Evolutionary conservation across 1,140 invertebrate genomes (phyloP).

Genomic region (Panulirus ornatus): DNA sequence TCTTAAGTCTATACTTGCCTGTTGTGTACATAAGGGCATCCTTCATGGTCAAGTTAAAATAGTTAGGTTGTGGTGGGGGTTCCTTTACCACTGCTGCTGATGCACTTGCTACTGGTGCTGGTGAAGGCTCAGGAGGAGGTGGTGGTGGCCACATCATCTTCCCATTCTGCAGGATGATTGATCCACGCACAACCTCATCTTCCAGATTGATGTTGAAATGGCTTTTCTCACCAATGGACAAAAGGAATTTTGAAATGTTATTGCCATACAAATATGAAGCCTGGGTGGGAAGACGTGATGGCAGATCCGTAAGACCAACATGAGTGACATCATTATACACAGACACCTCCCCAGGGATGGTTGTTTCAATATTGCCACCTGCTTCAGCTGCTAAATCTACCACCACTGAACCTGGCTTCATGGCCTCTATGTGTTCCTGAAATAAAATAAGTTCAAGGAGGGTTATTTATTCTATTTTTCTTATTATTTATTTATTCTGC

Average conservation of each 20-base stretch:
- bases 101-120: conserved; percentile 78
- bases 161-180: conserved; percentile 88
- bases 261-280: conserved; percentile 92
- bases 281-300: conserved; percentile 90
- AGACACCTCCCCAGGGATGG: conserved; percentile 87
- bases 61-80: conserved; percentile 79
- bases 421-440: conserved; percentile 88
- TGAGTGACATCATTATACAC: conserved; percentile 89
- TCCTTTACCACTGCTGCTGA: conserved; percentile 79
- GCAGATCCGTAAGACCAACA: conserved; percentile 91
- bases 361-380: conserved; percentile 93
- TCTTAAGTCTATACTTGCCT: conserved; percentile 79
- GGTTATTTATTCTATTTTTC: too few relatives aligned
- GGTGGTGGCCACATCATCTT: conserved; percentile 90
- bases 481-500: too few relatives aligned
- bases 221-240: conserved; percentile 87
- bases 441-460: background rate
- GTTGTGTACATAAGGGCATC: conserved; percentile 85
- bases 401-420: conserved; percentile 93
- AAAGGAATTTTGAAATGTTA: conserved; percentile 92
- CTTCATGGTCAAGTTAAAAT: conserved; percentile 82
- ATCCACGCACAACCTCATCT: conserved; percentile 92
- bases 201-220: conserved; percentile 89
- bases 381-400: conserved; percentile 94
- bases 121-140: conserved; percentile 79